Percentiles rank a stretch among this genome's conserved stretches.
These are phyloP conservation scores for Pseudopipra pipra DNA, from an alignment of 2,113 vertebrate genomes.

Conservation along the genomic window DNA sequence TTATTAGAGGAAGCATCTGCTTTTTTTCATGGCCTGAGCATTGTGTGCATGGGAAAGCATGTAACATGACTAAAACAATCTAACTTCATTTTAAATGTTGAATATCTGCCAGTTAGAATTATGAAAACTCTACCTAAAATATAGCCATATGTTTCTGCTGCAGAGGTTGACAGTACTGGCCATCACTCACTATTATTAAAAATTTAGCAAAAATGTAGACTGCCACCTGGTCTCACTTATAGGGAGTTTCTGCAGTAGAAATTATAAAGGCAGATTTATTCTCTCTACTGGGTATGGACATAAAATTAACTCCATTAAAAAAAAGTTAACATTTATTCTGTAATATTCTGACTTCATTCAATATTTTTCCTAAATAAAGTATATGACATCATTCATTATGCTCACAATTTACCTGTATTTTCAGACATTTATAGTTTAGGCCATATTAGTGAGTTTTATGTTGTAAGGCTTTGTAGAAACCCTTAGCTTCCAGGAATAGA, in stretches of 20 bases:
- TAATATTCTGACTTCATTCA: background rate
- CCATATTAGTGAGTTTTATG: background rate
- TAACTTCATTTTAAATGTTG: conserved; percentile 40
- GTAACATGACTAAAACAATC: conserved; percentile 16
- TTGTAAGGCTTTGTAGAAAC: background rate
- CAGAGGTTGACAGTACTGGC: background rate
- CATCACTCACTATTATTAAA: background rate
- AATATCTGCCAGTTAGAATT: conserved; percentile 34
- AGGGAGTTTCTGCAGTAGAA: background rate
- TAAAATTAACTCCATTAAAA: background rate
- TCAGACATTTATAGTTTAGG: background rate
- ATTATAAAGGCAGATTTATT: background rate
- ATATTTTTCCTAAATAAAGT: background rate
- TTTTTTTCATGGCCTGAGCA: background rate
- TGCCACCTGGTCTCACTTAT: background rate
- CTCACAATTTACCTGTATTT: background rate
- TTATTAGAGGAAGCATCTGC: conserved; percentile 2
- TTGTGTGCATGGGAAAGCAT: conserved; percentile 1
- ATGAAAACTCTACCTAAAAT: conserved; percentile 22
- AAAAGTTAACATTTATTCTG: background rate
- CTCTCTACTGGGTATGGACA: background rate
- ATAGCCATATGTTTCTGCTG: background rate
- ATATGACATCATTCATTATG: background rate
- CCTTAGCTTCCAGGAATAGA: background rate
- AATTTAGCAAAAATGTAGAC: background rate